Conservation (phyloP, 2,113 vertebrate genomes). For the Hassar affinis region DNA sequence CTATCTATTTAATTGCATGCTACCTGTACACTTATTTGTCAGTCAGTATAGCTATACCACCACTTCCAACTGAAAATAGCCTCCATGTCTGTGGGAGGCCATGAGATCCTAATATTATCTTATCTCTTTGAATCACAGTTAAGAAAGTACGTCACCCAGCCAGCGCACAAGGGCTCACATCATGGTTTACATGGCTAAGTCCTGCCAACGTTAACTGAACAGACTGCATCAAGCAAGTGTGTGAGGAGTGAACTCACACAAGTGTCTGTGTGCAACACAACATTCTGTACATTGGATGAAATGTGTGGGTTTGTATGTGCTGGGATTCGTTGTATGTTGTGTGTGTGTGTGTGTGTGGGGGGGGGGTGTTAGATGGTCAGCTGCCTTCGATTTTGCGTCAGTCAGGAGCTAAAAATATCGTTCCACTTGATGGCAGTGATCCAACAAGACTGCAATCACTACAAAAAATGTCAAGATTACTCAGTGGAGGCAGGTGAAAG, state of each 20-base stretch:
- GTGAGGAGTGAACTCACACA: slow-evolving; percentile 3
- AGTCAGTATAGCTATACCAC: not conserved
- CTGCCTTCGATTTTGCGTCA: slow-evolving; percentile 13
- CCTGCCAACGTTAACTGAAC: slow-evolving; percentile 27
- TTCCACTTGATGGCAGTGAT: slow-evolving; percentile 20
- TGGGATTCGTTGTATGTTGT: not conserved
- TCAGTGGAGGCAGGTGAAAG: slow-evolving; percentile 9
- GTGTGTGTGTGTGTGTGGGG: not conserved
- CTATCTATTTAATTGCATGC: slow-evolving; percentile 7
- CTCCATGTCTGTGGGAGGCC: slow-evolving; percentile 35
- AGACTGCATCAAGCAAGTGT: slow-evolving; percentile 2
- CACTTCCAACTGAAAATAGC: slow-evolving; percentile 37
- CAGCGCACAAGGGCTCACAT: slow-evolving; percentile 29
- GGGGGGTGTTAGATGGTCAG: slow-evolving; percentile 11
- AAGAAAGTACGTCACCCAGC: slow-evolving; percentile 33
- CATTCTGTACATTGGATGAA: not conserved
- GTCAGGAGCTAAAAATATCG: slow-evolving; percentile 25
- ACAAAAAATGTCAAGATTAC: slow-evolving; percentile 29
- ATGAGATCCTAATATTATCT: slow-evolving; percentile 47
- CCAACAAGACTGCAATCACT: slow-evolving; percentile 22
- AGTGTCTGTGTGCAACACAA: not conserved
- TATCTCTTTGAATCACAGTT: slow-evolving; percentile 41
- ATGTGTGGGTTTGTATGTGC: not conserved
- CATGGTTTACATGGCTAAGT: slow-evolving; percentile 44
- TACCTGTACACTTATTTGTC: slow-evolving; percentile 7